A percentile compares a stretch with the other conserved stretches of the same genome.
Evolutionary conservation across 2,797 vertebrate genomes (phyloP).

Genomic region (Graptemys geographica): DNA sequence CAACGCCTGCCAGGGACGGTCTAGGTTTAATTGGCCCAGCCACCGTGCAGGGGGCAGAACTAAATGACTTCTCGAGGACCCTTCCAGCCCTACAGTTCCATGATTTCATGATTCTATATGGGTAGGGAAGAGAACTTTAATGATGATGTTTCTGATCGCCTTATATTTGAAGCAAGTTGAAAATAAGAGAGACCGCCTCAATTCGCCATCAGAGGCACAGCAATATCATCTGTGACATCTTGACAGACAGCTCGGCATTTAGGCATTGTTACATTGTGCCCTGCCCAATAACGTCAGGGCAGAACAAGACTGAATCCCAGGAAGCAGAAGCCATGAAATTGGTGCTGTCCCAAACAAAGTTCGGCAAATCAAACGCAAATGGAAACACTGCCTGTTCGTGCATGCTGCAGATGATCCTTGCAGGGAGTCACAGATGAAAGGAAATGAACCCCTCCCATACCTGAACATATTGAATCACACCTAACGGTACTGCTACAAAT

Average conservation of each 20-base stretch:
- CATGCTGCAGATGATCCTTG: background rate
- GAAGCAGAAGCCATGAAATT: background rate
- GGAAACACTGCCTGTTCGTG: background rate
- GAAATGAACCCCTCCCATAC: background rate
- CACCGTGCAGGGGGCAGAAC: too few species aligned
- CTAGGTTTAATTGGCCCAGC: too few species aligned
- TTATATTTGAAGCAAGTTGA: too few species aligned
- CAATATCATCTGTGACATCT: background rate
- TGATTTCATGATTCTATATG: too few species aligned
- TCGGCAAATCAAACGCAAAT: background rate
- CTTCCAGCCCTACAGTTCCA: too few species aligned
- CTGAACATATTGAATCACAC: background rate
- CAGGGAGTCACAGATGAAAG: background rate
- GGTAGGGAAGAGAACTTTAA: too few species aligned
- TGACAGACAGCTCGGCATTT: background rate
- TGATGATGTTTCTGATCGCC: too few species aligned
- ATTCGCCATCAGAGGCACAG: background rate
- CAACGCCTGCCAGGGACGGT: too few species aligned
- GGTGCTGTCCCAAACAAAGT: background rate
- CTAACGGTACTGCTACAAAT: background rate
- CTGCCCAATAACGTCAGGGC: fast-evolving
- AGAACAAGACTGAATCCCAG: background rate
- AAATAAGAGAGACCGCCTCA: background rate
- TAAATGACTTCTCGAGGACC: too few species aligned
- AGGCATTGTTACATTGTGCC: background rate